These are phyloP conservation scores for Alloplasta piceator DNA, from an alignment of 2,888 invertebrate species.

Conservation along the genomic window DNA sequence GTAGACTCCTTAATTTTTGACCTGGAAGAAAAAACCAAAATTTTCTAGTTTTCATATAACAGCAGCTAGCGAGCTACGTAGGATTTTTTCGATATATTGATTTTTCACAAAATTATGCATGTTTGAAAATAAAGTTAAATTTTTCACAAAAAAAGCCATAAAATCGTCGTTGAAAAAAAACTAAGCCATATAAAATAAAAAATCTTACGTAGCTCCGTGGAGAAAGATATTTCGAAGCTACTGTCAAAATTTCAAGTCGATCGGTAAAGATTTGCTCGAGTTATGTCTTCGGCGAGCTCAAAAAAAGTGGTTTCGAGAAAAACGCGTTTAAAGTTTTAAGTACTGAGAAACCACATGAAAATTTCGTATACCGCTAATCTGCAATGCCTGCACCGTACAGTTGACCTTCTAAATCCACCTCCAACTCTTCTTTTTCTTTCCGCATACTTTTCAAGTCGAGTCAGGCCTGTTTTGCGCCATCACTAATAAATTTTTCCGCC, in stretches of 20 bases:
- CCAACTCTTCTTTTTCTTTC: neutral
- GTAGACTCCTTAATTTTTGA: too few relatives aligned
- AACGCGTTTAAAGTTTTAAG: conserved; percentile 19
- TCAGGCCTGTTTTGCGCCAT: conserved; percentile 3
- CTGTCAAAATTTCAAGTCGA: conserved; percentile 5
- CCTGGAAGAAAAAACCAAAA: too few relatives aligned
- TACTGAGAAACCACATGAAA: too few relatives aligned
- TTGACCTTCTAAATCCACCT: neutral
- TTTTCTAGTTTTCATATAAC: too few relatives aligned
- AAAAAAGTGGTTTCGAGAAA: conserved; percentile 33
- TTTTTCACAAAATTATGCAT: too few relatives aligned
- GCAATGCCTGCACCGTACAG: neutral
- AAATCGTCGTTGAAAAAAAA: too few relatives aligned
- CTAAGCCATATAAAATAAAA: conserved; percentile 25
- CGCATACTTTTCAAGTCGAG: neutral
- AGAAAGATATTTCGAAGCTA: conserved; percentile 1
- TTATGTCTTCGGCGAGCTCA: conserved; percentile 28
- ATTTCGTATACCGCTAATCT: too few relatives aligned
- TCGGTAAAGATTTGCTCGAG: neutral
- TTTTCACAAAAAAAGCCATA: too few relatives aligned
- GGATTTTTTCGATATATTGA: too few relatives aligned
- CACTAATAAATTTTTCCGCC: neutral
- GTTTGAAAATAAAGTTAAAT: too few relatives aligned
- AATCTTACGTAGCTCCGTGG: conserved; percentile 3
- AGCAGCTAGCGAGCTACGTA: too few relatives aligned